A percentile compares a stretch with the other conserved stretches of the same genome.
Evolutionary conservation across 2,797 vertebrate genomes (phyloP).

Genomic region (Parambassis ranga): DNA sequence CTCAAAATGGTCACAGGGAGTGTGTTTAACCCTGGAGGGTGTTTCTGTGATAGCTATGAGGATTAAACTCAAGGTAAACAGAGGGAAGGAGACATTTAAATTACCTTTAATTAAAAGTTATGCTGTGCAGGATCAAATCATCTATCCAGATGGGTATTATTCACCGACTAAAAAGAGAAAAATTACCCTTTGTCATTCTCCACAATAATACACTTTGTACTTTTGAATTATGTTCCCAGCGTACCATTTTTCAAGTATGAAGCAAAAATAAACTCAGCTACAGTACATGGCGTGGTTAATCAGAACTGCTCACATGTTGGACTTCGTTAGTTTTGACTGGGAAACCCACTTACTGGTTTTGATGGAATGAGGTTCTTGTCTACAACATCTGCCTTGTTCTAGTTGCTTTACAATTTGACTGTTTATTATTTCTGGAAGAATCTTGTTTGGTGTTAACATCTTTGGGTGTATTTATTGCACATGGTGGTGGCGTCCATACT

Average conservation of each 20-base stretch:
- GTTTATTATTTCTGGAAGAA: slow-evolving; percentile 81
- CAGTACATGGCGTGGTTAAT: slow-evolving; percentile 60
- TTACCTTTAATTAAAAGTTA: slow-evolving; percentile 72
- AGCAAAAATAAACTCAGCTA: slow-evolving; percentile 69
- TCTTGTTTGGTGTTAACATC: slow-evolving; percentile 80
- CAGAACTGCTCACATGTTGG: slow-evolving; percentile 68
- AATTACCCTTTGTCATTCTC: slow-evolving; percentile 62
- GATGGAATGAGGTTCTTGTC: slow-evolving; percentile 92
- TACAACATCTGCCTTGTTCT: slow-evolving; percentile 73
- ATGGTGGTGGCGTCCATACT: slow-evolving; percentile 78
- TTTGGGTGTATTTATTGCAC: slow-evolving; percentile 81
- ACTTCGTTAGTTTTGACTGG: slow-evolving; percentile 67
- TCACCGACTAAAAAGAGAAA: slow-evolving; percentile 60
- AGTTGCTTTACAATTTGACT: slow-evolving; percentile 69
- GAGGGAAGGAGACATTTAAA: slow-evolving; percentile 52
- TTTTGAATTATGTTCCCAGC: slow-evolving; percentile 64
- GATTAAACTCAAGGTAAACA: slow-evolving; percentile 72
- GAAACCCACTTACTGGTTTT: slow-evolving; percentile 77
- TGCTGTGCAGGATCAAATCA: slow-evolving; percentile 48
- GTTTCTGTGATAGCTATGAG: slow-evolving; percentile 54
- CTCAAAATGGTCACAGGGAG: slow-evolving; percentile 73
- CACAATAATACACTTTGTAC: slow-evolving; percentile 73
- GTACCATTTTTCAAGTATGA: slow-evolving; percentile 67
- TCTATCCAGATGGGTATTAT: slow-evolving; percentile 57
- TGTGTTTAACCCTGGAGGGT: slow-evolving; percentile 77